Evolutionary conservation across 2,797 vertebrate species (phyloP), one percentile per base, ranked within the genome.

Genomic region (Rhadinocentrus ornatus): DNA sequence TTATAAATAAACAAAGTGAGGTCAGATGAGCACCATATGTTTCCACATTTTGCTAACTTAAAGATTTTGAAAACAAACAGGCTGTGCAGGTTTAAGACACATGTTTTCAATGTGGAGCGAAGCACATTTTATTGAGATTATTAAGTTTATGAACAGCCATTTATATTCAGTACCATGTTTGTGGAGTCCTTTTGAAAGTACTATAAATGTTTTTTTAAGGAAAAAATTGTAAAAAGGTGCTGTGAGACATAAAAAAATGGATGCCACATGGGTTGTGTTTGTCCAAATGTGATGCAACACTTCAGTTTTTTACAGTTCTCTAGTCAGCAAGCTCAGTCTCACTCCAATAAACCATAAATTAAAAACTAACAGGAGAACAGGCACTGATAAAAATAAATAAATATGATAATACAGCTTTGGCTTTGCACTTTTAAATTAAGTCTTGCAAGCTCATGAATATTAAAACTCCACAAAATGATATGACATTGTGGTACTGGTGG

Each of bases 271-370:
- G 75, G 24, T 66, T 83, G 55, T 63, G 8, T 22, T 34, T 13
- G 68, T 57, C 20, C 35, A n/a, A 67, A 72, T 54, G 12, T 44
- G 55, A 81, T 31, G 32, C 32, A 78, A 66, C 55, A 46, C 67
- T 37, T 22, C 20, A 35, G 35, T 54, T 62, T 50, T 56, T 75
- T 46, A 65, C 59, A 66, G 61, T 71, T 24, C 55, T 69, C 52
- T 13, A 12, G 41, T 66, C 68, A 71, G 39, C 13, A 66, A 52
- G 16, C 26, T 58, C 71, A 74, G 52, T 41, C 62, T 75, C 64
- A 39, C 12, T 75, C 72, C 60, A 76, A 80, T 77, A 78, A 77
- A 44, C 31, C 56, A 57, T 63, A 53, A 71, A 80, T 70, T 31
- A 48, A 57, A 78, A 67, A 53, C 61, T 72, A 80, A 79, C 31